Evolutionary conservation across 2,113 vertebrate genomes (phyloP).

Genomic region (Pelobates fuscus): DNA sequence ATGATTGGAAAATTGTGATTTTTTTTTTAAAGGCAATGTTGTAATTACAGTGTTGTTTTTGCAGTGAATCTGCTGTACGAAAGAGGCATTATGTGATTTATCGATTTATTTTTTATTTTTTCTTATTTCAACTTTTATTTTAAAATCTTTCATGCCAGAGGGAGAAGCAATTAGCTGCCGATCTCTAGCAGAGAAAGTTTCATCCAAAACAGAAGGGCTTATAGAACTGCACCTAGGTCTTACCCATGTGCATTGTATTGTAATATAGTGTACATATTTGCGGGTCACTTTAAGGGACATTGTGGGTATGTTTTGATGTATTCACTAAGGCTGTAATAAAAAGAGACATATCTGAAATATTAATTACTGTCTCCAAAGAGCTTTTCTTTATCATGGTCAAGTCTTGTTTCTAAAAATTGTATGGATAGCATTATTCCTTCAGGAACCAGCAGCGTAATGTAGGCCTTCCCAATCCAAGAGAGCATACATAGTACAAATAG

Average conservation of each 20-base stretch:
- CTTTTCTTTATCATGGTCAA: not conserved
- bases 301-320: slow-evolving; percentile 50
- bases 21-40: not conserved
- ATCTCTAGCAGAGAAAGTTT: slow-evolving; percentile 24
- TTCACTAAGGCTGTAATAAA: slow-evolving; percentile 49
- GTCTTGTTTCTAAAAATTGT: too few relatives aligned
- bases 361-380: not conserved
- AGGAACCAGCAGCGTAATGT: too few relatives aligned
- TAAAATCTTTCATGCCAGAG: slow-evolving; percentile 27
- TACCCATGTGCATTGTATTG: slow-evolving; percentile 43
- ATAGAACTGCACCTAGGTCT: slow-evolving; percentile 43
- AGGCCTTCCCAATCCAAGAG: too few relatives aligned
- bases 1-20: too few relatives aligned
- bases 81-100: slow-evolving; percentile 1
- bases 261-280: slow-evolving; percentile 45
- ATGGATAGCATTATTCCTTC: too few relatives aligned
- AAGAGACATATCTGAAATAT: slow-evolving; percentile 22
- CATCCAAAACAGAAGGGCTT: slow-evolving; percentile 42
- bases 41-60: not conserved
- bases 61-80: slow-evolving; percentile 20
- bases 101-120: slow-evolving; percentile 1
- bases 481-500: too few relatives aligned
- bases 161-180: not conserved
- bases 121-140: slow-evolving; percentile 12
- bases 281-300: slow-evolving; percentile 40